Evolutionary conservation across 92 coral and sea anemone species (phyloP), one percentile per base, ranked within the genome.

Genomic region (Actinostola sp.): DNA sequence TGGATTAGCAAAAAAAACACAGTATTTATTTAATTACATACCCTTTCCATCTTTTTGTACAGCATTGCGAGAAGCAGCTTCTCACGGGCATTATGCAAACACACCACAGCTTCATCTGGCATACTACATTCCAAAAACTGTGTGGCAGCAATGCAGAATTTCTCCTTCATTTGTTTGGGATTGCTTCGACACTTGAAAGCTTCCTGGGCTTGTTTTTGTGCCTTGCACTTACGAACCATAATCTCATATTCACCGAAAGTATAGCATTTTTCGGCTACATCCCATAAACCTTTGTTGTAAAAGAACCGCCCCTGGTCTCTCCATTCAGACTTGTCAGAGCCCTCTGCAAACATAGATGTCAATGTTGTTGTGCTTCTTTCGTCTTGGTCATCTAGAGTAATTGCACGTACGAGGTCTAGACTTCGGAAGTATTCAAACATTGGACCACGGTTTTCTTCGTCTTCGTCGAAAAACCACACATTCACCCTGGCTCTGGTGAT

Each of bases 401-500:
- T 65, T 45, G 89, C 90, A 29, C 91, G 92, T 27, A 92, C 97
- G 9, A 92, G 89, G 58, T 73, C 61, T 20, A 85, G 83, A 34
- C 69, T 80, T 53, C 84, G 89, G 77, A 92, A 92, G 72, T 89
- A 92, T 70, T 92, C 97, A 81, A 92, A 92, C 84, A 89, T 84
- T 11, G 97, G 96, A 17, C 88, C 83, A 53, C 97, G 88, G 29
- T 87, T 79, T 58, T 92, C 96, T 75, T 89, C 92, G 63, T 90
- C 95, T 50, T 92, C 83, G 33, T 92, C 97, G 70, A 92, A 92
- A 70, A 92, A 89, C 97, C 97, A 92, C 60, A 92, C 97, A 51
- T 92, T 92, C 57, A 89, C 97, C 46, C 97, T 72, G 30, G 97
- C 97, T 35, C 97, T 87, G 28, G 97, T 92, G 27, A 92, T 80